Conservation (phyloP, 2,113 vertebrate genomes). For the Platycercus adscitus region DNA sequence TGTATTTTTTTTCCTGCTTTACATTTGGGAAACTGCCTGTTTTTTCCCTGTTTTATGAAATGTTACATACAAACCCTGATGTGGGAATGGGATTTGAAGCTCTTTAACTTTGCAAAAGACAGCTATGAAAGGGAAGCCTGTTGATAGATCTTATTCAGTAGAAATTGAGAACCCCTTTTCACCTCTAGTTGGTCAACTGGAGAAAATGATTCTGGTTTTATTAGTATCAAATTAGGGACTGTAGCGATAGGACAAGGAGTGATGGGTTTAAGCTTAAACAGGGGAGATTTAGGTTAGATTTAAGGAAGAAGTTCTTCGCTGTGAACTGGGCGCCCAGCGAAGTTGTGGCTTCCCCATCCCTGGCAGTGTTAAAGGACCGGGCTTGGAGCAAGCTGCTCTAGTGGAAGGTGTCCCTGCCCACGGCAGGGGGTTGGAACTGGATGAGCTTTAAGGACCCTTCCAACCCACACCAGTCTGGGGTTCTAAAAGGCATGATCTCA, state of each 20-base stretch:
- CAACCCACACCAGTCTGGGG: background rate
- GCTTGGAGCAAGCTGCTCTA: background rate
- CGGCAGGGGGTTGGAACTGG: background rate
- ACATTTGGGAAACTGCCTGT: background rate
- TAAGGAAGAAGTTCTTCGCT: background rate
- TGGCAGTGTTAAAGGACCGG: background rate
- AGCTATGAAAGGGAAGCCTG: background rate
- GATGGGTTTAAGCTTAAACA: background rate
- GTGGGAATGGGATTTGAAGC: background rate
- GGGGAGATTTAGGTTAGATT: background rate
- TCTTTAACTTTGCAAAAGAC: background rate
- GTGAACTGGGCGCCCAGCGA: background rate
- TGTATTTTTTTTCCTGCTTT: background rate
- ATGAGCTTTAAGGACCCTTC: background rate
- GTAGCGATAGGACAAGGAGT: background rate
- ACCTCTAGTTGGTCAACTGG: background rate
- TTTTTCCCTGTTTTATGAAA: background rate
- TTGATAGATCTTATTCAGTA: background rate
- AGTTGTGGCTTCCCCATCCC: background rate
- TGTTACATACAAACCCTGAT: background rate
- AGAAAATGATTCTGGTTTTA: background rate
- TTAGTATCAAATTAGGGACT: background rate
- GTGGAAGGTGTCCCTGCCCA: background rate
- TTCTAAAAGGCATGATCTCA: background rate
- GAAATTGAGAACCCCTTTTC: background rate